phyloP scores from a whole-genome alignment of 2,888 invertebrate species.

The Trachelus tabidus region DNA sequence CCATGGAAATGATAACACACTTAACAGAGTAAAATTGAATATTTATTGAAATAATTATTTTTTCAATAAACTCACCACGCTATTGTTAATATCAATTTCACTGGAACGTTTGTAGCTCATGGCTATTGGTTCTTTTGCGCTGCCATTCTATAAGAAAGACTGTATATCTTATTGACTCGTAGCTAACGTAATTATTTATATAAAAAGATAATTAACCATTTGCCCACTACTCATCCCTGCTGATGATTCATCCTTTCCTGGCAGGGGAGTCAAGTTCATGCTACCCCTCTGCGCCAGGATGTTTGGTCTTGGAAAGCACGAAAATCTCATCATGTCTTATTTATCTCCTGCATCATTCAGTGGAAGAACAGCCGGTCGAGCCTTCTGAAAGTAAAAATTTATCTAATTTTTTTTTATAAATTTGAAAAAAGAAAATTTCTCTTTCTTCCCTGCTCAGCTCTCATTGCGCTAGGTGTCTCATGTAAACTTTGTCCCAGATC shows the following conservation, averaged over 20 bases:
- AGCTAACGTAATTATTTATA: too few species aligned
- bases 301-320: conserved; percentile 56
- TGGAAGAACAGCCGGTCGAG: too few species aligned
- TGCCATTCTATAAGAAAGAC: conserved; percentile 42
- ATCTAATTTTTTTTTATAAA: too few species aligned
- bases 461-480: background rate
- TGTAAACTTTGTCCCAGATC: background rate
- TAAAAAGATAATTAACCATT: too few species aligned
- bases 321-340: conserved; percentile 53
- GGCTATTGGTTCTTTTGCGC: conserved; percentile 43
- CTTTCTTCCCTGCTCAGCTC: too few species aligned
- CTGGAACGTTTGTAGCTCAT: conserved; percentile 53
- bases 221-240: background rate
- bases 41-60: background rate
- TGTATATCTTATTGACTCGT: too few species aligned
- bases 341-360: background rate
- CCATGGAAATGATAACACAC: background rate
- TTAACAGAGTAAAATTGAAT: background rate
- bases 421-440: too few species aligned
- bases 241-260: conserved; percentile 42
- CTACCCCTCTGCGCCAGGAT: conserved; percentile 58
- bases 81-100: conserved; percentile 42
- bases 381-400: too few species aligned
- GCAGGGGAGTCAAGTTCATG: conserved; percentile 51
- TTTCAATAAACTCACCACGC: conserved; percentile 44